These are phyloP conservation scores for Theretra japonica DNA, from an alignment of 2,888 invertebrate genomes.

Conservation along the genomic window DNA sequence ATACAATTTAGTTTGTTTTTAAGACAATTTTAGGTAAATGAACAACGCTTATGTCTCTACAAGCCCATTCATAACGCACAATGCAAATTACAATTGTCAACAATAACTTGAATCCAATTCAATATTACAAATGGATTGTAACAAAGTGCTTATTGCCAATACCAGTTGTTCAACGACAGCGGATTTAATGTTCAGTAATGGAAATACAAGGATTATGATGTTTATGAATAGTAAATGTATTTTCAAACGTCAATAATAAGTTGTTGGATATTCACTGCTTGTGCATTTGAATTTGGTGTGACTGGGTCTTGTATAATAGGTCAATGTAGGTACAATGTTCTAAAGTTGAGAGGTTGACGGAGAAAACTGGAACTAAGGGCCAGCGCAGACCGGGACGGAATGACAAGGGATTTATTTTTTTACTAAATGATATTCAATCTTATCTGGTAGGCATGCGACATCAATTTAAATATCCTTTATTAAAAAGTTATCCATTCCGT, in stretches of 20 bases:
- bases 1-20: too few species aligned
- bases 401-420: too few species aligned
- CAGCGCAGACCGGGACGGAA: too few species aligned
- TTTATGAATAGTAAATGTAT: constrained; percentile 18
- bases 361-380: too few species aligned
- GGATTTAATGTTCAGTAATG: constrained; percentile 5
- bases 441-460: too few species aligned
- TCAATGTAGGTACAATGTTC: constrained; percentile 3
- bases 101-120: constrained; percentile 22
- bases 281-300: neutral
- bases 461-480: too few species aligned
- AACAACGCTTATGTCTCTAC: neutral
- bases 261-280: neutral
- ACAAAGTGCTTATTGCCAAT: constrained; percentile 10
- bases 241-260: constrained; percentile 16
- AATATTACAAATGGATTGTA: constrained; percentile 14
- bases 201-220: constrained; percentile 23
- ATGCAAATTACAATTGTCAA: constrained; percentile 25
- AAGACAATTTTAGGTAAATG: neutral
- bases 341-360: too few species aligned
- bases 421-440: too few species aligned
- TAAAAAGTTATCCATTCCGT: too few species aligned
- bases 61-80: constrained; percentile 10
- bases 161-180: constrained; percentile 9
- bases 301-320: neutral